Conservation (phyloP, 2,888 invertebrate species). For the Campoletis raptor region DNA sequence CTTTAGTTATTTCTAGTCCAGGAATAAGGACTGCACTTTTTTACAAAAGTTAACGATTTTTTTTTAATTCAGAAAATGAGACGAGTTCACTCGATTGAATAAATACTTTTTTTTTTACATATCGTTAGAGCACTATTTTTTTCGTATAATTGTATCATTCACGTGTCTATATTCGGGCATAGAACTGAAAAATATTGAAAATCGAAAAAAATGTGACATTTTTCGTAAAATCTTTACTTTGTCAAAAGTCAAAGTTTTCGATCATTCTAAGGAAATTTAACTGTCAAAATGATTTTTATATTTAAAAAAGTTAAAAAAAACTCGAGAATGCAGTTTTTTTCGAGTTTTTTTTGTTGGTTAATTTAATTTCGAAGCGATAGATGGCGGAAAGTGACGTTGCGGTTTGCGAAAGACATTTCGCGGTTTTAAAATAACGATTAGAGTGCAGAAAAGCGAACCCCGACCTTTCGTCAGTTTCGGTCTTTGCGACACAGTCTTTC, state of each 20-base stretch:
- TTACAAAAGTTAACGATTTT: neutral
- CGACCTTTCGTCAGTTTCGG: slow-evolving; percentile 46
- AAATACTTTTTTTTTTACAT: neutral
- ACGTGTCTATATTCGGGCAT: neutral
- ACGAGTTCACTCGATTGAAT: neutral
- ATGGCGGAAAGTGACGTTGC: slow-evolving; percentile 29
- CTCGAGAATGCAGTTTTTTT: neutral
- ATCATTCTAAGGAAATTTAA: too few relatives aligned
- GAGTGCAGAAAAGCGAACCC: slow-evolving; percentile 13
- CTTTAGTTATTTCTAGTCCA: neutral
- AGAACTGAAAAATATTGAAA: too few relatives aligned
- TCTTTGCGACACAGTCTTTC: neutral
- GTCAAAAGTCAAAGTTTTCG: too few relatives aligned
- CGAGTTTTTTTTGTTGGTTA: neutral
- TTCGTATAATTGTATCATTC: neutral
- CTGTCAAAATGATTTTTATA: neutral
- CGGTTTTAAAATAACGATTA: slow-evolving; percentile 19
- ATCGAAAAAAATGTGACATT: too few relatives aligned
- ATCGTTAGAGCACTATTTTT: neutral
- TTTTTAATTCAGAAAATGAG: neutral
- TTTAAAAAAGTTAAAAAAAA: neutral
- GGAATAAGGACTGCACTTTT: too few relatives aligned
- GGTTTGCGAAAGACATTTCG: slow-evolving; percentile 39
- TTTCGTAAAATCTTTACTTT: too few relatives aligned
- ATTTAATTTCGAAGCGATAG: slow-evolving; percentile 34